Percentiles rank a stretch among this genome's conserved stretches.
Evolutionary conservation across 2,888 invertebrate species (phyloP).

Genomic region (Drosophila algonquin): DNA sequence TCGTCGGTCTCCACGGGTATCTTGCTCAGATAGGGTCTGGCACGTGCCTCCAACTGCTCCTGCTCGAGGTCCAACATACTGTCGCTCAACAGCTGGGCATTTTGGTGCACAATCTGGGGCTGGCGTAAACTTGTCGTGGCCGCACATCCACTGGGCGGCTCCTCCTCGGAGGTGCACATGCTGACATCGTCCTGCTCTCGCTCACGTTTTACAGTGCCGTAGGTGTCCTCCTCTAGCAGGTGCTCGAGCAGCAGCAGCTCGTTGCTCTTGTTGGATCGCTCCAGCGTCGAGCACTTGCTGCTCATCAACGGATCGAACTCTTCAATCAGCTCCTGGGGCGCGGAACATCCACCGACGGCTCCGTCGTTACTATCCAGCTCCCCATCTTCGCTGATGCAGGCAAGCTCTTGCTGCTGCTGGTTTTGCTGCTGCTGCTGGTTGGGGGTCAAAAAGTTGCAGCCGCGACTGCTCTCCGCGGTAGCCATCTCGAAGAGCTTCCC

Average conservation of each 20-base stretch:
- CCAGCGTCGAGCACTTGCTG: conserved; percentile 74
- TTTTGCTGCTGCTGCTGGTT: conserved; percentile 44
- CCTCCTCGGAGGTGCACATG: conserved; percentile 84
- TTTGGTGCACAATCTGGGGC: conserved; percentile 82
- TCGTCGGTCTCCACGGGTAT: conserved; percentile 55
- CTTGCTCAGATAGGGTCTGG: conserved; percentile 68
- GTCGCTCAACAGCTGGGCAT: conserved; percentile 78
- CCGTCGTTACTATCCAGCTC: conserved; percentile 62
- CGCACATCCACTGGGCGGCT: conserved; percentile 34
- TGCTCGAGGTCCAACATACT: conserved; percentile 71
- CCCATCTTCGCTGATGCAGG: conserved; percentile 58
- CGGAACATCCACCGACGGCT: conserved; percentile 67
- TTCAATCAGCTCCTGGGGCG: conserved; percentile 86
- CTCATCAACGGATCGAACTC: conserved; percentile 88
- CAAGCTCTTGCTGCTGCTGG: conserved; percentile 56
- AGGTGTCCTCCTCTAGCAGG: conserved; percentile 88
- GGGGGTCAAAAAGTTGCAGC: conserved; percentile 72
- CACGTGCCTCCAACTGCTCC: conserved; percentile 41
- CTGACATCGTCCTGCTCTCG: conserved; percentile 83
- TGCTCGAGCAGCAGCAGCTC: conserved; percentile 88
- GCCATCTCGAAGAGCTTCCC: conserved; percentile 82
- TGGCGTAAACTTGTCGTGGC: conserved; percentile 24
- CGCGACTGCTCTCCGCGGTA: conserved; percentile 71
- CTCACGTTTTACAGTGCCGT: conserved; percentile 85
- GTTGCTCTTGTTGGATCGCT: conserved; percentile 85